Evolutionary conservation across 2,797 vertebrate species (phyloP).

Genomic region (Phoxinus dragarum): DNA sequence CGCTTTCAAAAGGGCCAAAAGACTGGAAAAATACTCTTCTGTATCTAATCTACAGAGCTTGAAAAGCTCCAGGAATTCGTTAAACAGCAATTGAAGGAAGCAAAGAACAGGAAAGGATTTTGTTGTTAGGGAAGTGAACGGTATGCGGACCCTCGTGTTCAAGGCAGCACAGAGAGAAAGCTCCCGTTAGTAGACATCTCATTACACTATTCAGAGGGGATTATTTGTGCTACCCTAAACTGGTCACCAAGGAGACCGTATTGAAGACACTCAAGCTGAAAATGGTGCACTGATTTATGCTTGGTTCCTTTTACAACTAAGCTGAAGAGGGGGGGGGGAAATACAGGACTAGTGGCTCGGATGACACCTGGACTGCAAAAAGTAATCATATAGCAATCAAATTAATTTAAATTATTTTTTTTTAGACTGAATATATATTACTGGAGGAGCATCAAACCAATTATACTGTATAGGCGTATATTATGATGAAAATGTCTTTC

Average conservation of each 20-base stretch:
- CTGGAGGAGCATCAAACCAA: background rate
- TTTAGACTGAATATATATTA: background rate
- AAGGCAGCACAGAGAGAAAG: background rate
- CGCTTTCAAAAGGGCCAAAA: background rate
- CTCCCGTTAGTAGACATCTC: slow-evolving; percentile 35
- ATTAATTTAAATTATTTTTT: background rate
- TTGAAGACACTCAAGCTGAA: slow-evolving; percentile 41
- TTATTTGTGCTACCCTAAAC: slow-evolving; percentile 53
- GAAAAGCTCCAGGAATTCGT: slow-evolving; percentile 5
- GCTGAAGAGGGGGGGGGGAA: background rate
- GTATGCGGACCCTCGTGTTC: background rate
- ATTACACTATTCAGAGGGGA: slow-evolving; percentile 43
- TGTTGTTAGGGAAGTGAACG: background rate
- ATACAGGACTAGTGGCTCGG: background rate
- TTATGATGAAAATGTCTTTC: slow-evolving; percentile 18
- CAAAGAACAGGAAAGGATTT: slow-evolving; percentile 6
- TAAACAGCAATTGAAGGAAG: background rate
- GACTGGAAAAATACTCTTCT: slow-evolving; percentile 17
- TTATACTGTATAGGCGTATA: background rate
- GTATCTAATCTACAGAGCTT: slow-evolving; percentile 4
- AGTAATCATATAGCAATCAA: background rate
- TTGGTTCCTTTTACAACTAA: slow-evolving; percentile 7
- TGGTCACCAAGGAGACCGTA: slow-evolving; percentile 55
- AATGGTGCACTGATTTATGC: slow-evolving; percentile 38
- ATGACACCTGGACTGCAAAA: background rate